phyloP scores from a whole-genome alignment of 2,113 vertebrate species.

The Cryptotis parvus region DNA sequence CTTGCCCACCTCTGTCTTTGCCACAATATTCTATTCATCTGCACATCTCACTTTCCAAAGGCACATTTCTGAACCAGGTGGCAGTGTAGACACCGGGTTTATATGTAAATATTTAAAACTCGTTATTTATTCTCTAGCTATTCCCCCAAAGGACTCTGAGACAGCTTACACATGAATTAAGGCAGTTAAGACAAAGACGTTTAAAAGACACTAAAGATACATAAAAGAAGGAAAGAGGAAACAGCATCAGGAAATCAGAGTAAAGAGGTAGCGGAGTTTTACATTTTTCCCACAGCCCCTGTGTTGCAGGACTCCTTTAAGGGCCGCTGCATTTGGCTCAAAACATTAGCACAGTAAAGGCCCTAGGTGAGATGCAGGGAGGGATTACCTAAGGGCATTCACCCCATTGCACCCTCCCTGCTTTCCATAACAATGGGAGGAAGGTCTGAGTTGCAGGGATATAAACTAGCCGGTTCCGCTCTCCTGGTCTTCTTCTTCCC shows the following conservation, averaged over 20 bases:
- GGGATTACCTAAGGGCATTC: too few relatives aligned
- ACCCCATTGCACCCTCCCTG: too few relatives aligned
- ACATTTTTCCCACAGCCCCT: conserved; percentile 58
- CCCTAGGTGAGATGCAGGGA: too few relatives aligned
- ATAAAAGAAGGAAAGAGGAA: conserved; percentile 34
- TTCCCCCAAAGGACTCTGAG: background rate
- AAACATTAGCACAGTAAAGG: too few relatives aligned
- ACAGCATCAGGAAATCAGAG: conserved; percentile 28
- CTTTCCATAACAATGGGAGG: too few relatives aligned
- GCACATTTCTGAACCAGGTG: background rate
- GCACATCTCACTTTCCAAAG: background rate
- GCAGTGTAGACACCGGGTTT: background rate
- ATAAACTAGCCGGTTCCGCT: too few relatives aligned
- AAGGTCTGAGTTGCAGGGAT: too few relatives aligned
- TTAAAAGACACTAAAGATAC: background rate
- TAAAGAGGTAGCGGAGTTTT: conserved; percentile 1
- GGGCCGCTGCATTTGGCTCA: too few relatives aligned
- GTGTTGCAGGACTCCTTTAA: too few relatives aligned
- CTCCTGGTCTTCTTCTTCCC: too few relatives aligned
- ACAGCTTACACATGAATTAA: background rate
- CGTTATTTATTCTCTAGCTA: conserved; percentile 37
- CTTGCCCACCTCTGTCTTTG: background rate
- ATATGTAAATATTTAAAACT: conserved; percentile 51
- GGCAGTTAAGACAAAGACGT: conserved; percentile 37
- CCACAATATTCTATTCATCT: background rate